Conservation (phyloP, 2,888 invertebrate species). For the Bombylius major region DNA sequence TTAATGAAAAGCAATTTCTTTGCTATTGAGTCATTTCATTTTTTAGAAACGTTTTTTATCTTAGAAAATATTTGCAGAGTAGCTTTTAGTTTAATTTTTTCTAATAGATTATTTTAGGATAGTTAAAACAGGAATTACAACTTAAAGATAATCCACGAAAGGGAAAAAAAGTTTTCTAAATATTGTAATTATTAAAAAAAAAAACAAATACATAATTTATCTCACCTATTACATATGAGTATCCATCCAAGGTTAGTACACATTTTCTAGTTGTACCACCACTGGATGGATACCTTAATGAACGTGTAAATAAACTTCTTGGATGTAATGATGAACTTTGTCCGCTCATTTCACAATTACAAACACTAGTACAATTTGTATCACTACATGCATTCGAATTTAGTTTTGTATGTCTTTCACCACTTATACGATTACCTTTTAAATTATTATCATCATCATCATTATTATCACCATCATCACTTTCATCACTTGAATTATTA, state of each 20-base stretch:
- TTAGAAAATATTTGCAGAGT: too few relatives aligned
- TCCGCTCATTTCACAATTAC: slow-evolving; percentile 2
- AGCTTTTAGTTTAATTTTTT: too few relatives aligned
- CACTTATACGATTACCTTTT: background rate
- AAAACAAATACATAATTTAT: background rate
- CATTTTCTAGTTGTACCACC: slow-evolving; percentile 59
- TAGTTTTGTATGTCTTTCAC: background rate
- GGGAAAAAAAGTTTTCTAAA: too few relatives aligned
- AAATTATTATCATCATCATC: background rate
- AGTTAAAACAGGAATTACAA: too few relatives aligned
- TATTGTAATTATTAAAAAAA: slow-evolving; percentile 35
- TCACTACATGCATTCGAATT: background rate
- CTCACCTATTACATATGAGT: slow-evolving; percentile 81
- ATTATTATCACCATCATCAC: background rate
- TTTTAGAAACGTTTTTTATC: too few relatives aligned
- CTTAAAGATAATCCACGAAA: too few relatives aligned
- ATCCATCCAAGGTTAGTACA: slow-evolving; percentile 72
- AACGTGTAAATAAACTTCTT: slow-evolving; percentile 24
- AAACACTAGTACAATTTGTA: slow-evolving; percentile 2
- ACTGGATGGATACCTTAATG: slow-evolving; percentile 32
- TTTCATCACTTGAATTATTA: background rate
- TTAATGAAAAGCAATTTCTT: too few relatives aligned
- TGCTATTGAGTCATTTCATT: too few relatives aligned
- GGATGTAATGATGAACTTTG: slow-evolving; percentile 17
- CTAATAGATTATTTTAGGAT: too few relatives aligned